Evolutionary conservation across 35 echinoderm and acorn worm species (phyloP), one percentile per base, ranked within the genome.

Genomic region (Heliocidaris tuberculata): DNA sequence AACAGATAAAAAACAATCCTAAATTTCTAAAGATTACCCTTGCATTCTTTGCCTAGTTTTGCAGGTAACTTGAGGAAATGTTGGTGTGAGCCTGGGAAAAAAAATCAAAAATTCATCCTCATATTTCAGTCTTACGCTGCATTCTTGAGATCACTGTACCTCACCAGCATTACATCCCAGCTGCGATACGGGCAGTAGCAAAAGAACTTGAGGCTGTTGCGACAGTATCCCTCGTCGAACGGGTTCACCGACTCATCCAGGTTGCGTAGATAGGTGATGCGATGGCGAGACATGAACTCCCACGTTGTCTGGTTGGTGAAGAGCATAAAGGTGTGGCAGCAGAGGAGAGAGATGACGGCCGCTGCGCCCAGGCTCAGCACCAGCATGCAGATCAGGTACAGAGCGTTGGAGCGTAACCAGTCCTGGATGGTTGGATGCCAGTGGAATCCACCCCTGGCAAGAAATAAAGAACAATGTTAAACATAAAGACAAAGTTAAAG

Each of bases 231-330:
- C 94, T 99, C 96, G 59, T 99, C 93, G 49, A 99, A 99, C 2
- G 98, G 98, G 89, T 99, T 99, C 59, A 95, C 94, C 16, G 95
- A 94, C 50, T 96, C 96, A 29, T 97, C 98, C 5, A 99, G 93
- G 94, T 99, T 94, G 17, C 95, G 94, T 27, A 99, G 93, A 60
- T 99, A 99, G 8, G 96, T 97, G 86, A 99, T 99, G 47, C 98
- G 94, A 31, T 99, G 95, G 4, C 97, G 92, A 13, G 98, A 97
- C 98, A 99, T 99, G 95, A 99, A 99, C 93, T 99, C 98, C 98
- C 98, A 99, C 2, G 98, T 99, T 54, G 98, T 99, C 60, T 97
- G 96, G 86, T 99, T 99, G 49, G 93, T 99, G 50, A 96, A 94
- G 47, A 99, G 95, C 98, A 99, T 96, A 85, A 96, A 99, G 12